phyloP scores from a whole-genome alignment of 2,113 vertebrate species.

The Rattus norvegicus region GRCr8 NC_086020.1:48501501-48502000 shows the following conservation, averaged over 20 bases:
- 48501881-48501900: not conserved
- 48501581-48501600: not conserved
- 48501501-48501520: not conserved
- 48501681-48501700: not conserved
- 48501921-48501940: not conserved
- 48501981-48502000: not conserved
- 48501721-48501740: constrained; percentile 4
- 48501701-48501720: not conserved
- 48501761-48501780: not conserved
- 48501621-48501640: not conserved
- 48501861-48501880: not conserved
- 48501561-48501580: not conserved
- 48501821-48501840: not conserved
- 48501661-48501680: constrained; percentile 29
- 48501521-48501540: not conserved
- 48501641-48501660: not conserved
- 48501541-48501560: not conserved
- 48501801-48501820: too few relatives aligned
- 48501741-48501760: not conserved
- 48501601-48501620: not conserved
- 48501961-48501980: not conserved
- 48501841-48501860: not conserved
- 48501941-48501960: not conserved
- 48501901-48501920: not conserved
- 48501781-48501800: too few relatives aligned